Base-by-base conservation (phyloP, 1,140 invertebrate species). In the Littorina saxatilis region DNA sequence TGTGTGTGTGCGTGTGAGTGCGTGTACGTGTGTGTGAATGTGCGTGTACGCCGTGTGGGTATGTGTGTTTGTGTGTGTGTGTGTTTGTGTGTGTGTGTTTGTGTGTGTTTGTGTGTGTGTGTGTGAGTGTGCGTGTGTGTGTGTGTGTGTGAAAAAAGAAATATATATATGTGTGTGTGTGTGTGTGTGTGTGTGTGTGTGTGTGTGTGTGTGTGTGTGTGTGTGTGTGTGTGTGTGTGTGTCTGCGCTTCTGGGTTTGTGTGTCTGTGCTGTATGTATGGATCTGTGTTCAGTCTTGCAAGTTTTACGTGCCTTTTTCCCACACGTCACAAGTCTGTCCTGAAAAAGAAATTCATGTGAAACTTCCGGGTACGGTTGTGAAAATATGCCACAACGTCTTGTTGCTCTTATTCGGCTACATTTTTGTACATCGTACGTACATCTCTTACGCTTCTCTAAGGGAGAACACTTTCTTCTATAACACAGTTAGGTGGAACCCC, bases 171-270 rank as follows among this genome's bases (percentile, higher is more conserved):
- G 55, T 58, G 55, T 23, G 55, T 58, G 55, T 23, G 27, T n/a
- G 55, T 23, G 55, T 61, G 55, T 4, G 55, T 61, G 55, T 61
- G 55, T 61, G 55, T 72, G 35, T 39, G 40, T 72, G 68, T 39
- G 35, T 72, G 40, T 72, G 68, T 39, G 35, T 43, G 35, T 39
- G 35, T 72, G 68, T 43, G 68, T 39, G 40, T 72, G 68, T 72
- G 68, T 72, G 35, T 43, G 35, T 39, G 35, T 72, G 40, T 72
- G 68, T 39, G 35, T 39, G 40, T 72, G 35, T 2, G 40, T 37
- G 68, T 3, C 15, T 37, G 68, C 23, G 35, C 27, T 13, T 2
- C 11, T 68, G 63, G 0, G 63, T 37, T 29, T 29, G 1, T 17
- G 0, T 17, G 11, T 68, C 27, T 17, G 63, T 2, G 11, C 15